Base-by-base conservation (phyloP, 2,888 invertebrate species). In the Cheilosia vernalis region DNA sequence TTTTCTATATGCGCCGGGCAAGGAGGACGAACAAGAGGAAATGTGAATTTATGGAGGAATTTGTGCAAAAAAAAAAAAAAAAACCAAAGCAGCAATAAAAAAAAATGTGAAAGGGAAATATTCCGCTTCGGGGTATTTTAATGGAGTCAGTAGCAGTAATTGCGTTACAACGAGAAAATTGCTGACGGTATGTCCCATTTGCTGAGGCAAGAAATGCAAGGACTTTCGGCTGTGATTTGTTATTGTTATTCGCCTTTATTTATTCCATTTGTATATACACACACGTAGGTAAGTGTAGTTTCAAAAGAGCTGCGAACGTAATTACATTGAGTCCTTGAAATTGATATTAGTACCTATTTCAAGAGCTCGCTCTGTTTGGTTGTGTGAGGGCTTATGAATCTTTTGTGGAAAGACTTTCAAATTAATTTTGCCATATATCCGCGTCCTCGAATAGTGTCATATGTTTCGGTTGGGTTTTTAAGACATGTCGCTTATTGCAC, bases 151-250 rank as follows among this genome's bases (percentile, higher is more conserved):
- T 67, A 55, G 67, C 72, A 56, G 64, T 74, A 85, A 81, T 81
- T 85, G 76, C 80, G 67, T 77, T 85, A 85, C 70, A 80, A 85
- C 42, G 74, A 76, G 70, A 76, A 84, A 79, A 74, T 84, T 79
- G 53, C 63, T 69, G 63, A 73, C 27, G 55, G 42, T 69, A 61
- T 17, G 64, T 66, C 66, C 55, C 55, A 69, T 81, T 63, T 51
- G 63, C 15, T 56, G 72, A 42, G 55, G 42, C 72, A 72, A 55
- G 53, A 61, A 78, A 72, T 61, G 53, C 63, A 63, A 53, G 61
- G 63, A 44, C 66, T 81, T 42, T 61, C 67, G 61, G 51, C 27
- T 70, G 72, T 58, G 51, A 64, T 72, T 70, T 76, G 73, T 69
- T 74, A 60, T 74, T 80, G 74, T 66, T 72, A 53, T 58, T 10